A percentile compares a stretch with the other conserved stretches of the same genome.
Conservation (phyloP, 2,888 invertebrate species). For the Agrilus mali region DNA sequence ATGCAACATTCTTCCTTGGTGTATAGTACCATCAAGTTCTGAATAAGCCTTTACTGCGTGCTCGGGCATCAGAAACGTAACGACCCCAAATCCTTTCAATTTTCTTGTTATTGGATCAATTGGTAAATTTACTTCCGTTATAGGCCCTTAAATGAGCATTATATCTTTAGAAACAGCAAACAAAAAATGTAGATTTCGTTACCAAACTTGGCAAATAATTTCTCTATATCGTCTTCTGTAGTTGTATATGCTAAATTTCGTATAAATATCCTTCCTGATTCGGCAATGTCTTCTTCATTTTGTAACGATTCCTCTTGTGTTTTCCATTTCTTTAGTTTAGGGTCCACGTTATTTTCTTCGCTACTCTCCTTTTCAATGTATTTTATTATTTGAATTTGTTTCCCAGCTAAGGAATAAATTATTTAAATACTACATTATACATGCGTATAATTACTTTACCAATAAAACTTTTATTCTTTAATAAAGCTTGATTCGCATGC, state of each 20-base stretch:
- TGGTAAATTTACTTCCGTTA: slow-evolving; percentile 81
- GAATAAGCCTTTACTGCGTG: slow-evolving; percentile 83
- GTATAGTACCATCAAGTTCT: slow-evolving; percentile 79
- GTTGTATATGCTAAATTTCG: slow-evolving; percentile 81
- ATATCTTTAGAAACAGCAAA: background rate
- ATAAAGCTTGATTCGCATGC: slow-evolving; percentile 64
- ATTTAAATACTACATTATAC: background rate
- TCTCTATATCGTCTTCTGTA: slow-evolving; percentile 73
- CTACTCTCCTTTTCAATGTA: slow-evolving; percentile 36
- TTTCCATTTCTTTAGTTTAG: slow-evolving; percentile 42
- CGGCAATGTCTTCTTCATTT: slow-evolving; percentile 68
- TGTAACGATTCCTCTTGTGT: slow-evolving; percentile 49
- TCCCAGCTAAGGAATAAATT: slow-evolving; percentile 37
- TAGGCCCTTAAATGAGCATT: slow-evolving; percentile 50
- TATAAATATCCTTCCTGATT: slow-evolving; percentile 86
- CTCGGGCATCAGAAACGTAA: slow-evolving; percentile 90
- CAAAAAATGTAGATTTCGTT: slow-evolving; percentile 10
- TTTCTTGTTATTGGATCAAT: slow-evolving; percentile 71
- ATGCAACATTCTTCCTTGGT: slow-evolving; percentile 89
- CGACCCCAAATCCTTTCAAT: slow-evolving; percentile 84
- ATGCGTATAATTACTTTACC: slow-evolving; percentile 35
- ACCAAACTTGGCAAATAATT: slow-evolving; percentile 77
- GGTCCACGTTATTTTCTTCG: slow-evolving; percentile 22
- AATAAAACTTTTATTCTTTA: slow-evolving; percentile 76
- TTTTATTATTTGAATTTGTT: slow-evolving; percentile 44